These are phyloP conservation scores for Hyperoplus lanceolatus DNA, from an alignment of 2,797 vertebrate species.

Conservation along the genomic window DNA sequence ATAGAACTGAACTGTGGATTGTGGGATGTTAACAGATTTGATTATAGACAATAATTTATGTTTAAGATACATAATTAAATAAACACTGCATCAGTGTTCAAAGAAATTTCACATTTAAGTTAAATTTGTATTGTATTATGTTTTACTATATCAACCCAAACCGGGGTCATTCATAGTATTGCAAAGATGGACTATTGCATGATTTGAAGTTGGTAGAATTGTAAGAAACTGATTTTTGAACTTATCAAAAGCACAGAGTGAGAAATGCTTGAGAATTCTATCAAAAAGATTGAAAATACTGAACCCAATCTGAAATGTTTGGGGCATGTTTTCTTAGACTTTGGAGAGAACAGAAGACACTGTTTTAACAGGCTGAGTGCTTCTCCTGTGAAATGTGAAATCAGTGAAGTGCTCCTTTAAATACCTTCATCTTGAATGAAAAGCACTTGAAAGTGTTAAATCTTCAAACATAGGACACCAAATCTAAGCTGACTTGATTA, in stretches of 20 bases:
- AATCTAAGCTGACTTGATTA: neutral
- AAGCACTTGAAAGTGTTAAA: neutral
- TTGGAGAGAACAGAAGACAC: neutral
- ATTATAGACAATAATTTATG: conserved; percentile 1
- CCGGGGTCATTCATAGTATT: neutral
- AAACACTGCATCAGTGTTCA: neutral
- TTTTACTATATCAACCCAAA: neutral
- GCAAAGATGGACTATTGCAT: neutral
- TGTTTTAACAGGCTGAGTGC: neutral
- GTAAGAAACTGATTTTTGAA: neutral
- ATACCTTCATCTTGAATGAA: accelerated
- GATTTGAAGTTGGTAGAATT: neutral
- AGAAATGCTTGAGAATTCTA: neutral
- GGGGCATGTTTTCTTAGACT: neutral
- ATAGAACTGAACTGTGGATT: neutral
- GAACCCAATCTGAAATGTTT: neutral
- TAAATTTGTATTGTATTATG: too few species aligned
- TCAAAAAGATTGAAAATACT: neutral
- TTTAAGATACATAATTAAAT: neutral
- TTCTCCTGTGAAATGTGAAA: neutral
- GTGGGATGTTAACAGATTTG: conserved; percentile 4
- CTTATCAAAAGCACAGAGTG: neutral
- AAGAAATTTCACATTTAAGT: neutral
- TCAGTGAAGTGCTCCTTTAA: neutral
- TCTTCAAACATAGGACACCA: neutral